These are phyloP conservation scores for Enoplosus armatus DNA, from an alignment of 2,797 vertebrate species.

Conservation along the genomic window DNA sequence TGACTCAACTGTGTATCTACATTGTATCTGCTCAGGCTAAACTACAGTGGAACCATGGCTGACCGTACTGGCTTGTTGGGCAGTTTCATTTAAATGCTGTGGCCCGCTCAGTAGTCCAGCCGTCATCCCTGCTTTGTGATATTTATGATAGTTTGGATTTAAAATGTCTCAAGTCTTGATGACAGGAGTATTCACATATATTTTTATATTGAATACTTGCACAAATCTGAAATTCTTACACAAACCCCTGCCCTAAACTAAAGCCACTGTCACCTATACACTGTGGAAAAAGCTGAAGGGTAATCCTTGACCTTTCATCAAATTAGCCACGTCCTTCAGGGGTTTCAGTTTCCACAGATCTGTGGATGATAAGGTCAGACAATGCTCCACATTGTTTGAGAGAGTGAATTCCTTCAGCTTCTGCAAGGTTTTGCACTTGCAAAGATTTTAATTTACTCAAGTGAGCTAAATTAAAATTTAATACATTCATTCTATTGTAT, in stretches of 20 bases:
- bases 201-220: not conserved
- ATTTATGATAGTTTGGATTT: not conserved
- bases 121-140: not conserved
- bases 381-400: constrained; percentile 56
- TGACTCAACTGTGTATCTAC: not conserved
- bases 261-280: constrained; percentile 12
- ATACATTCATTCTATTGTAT: not conserved
- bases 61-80: not conserved
- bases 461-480: not conserved
- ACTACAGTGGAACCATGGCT: too few species aligned
- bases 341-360: constrained; percentile 74
- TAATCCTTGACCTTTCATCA: constrained; percentile 68
- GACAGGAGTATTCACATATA: not conserved
- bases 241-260: not conserved
- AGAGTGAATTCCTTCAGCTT: constrained; percentile 21
- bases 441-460: not conserved
- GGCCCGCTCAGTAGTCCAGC: not conserved
- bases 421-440: not conserved
- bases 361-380: constrained; percentile 64
- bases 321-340: constrained; percentile 51
- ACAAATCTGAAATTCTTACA: not conserved
- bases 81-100: not conserved
- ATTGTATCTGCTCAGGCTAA: not conserved
- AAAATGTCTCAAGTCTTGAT: not conserved
- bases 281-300: constrained; percentile 49